Conservation (phyloP, 2,888 invertebrate genomes). For the Phengaris alcon region DNA sequence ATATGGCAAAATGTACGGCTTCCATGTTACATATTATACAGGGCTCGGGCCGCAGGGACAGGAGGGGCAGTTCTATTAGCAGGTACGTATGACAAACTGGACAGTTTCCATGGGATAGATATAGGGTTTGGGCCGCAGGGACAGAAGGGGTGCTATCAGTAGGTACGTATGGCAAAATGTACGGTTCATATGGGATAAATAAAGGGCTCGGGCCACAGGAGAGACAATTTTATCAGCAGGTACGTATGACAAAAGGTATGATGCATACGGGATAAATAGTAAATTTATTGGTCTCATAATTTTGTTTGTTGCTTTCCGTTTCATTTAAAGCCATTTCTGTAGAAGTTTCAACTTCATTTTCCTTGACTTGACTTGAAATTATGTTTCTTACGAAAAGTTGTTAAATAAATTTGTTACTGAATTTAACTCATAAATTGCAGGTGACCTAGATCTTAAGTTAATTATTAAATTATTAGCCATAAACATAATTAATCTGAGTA, state of each 20-base stretch:
- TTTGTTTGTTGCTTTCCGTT: background rate
- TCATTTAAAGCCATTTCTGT: background rate
- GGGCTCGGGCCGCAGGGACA: background rate
- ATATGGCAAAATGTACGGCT: too few species aligned
- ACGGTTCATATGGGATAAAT: background rate
- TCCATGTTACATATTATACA: too few species aligned
- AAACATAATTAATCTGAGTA: background rate
- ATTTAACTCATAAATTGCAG: background rate
- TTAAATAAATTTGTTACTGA: background rate
- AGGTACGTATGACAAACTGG: background rate
- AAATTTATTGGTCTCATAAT: background rate
- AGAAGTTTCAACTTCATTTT: background rate
- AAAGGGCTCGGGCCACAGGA: background rate
- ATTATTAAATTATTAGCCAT: background rate
- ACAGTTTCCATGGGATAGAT: too few species aligned
- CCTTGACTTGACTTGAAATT: background rate
- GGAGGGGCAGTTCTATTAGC: background rate
- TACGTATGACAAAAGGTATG: too few species aligned
- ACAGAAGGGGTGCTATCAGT: background rate
- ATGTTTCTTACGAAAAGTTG: background rate
- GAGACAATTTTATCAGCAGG: too few species aligned
- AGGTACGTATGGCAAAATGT: too few species aligned
- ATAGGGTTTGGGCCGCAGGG: too few species aligned
- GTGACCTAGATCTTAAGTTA: background rate
- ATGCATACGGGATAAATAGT: too few species aligned